Base-by-base conservation (phyloP, 2,113 vertebrate species). In the Megaleporinus macrocephalus region DNA sequence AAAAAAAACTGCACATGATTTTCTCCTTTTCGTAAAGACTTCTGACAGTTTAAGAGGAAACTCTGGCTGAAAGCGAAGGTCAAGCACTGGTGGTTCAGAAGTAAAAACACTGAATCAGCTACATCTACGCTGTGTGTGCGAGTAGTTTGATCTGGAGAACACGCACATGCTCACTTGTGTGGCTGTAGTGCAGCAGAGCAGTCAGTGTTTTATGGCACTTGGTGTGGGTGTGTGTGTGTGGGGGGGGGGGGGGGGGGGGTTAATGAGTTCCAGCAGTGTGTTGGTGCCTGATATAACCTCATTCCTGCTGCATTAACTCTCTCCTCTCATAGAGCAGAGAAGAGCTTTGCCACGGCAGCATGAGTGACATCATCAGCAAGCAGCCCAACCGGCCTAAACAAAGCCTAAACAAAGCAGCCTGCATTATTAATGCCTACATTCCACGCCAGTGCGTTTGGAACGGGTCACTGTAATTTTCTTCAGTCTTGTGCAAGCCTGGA, bases 361-460 rank as follows among this genome's bases (percentile, higher is more conserved):
- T 7, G 6, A 69, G 30, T 59, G 24, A 59, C 57, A 86, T 74
- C 77, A 86, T 79, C 49, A 33, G 80, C n/a, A 65, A 76, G 53
- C 51, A 59, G 73, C 59, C 30, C 30, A 15, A 61, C n/a, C 63
- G 36, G 44, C 76, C 75, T 81, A 70, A 61, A 57, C 53, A 33
- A 68, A 68, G 65, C 65, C 30, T 68, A 22, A 83, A 84, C 78
- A 81, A 83, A 81, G 57, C 61, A 26, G 20, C 16, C 18, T 86
- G 78, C 70, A 81, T 86, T 84, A 84, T 86, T 86, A 76, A 86
- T 83, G 69, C 26, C 4, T 30, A 66, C 82, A 78, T 84, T 81
- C 85, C 62, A 36, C 27, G 24, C 73, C 16, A 15, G 29, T 57
- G 41, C 77, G 36, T 80, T 83, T 36, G 65, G 73, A 86, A 73